A percentile compares a stretch with the other conserved stretches of the same genome.
Conservation (phyloP, 2,113 vertebrate genomes). For the Daboia siamensis region DNA sequence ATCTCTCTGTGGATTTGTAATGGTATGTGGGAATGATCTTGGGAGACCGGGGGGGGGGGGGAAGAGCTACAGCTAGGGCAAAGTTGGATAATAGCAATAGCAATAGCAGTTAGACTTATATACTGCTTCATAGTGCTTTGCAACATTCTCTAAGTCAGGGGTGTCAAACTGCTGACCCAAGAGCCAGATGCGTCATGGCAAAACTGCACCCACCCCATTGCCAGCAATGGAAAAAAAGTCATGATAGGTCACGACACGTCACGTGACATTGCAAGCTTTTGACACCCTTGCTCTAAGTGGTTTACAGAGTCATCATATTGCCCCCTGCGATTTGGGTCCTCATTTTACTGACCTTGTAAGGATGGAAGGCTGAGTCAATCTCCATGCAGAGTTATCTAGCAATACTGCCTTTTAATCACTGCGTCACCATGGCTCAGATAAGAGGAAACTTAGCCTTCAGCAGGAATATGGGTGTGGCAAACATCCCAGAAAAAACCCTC, state of each 20-base stretch:
- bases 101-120: neutral
- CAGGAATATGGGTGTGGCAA: neutral
- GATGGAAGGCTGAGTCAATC: neutral
- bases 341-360: neutral
- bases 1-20: constrained; percentile 31
- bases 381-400: neutral
- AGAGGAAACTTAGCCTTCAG: neutral
- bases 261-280: too few relatives aligned
- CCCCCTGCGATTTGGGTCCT: neutral
- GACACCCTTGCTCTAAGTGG: neutral
- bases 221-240: too few relatives aligned
- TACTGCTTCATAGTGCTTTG: neutral
- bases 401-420: neutral
- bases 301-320: neutral
- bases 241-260: too few relatives aligned
- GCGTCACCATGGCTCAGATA: neutral
- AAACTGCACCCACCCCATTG: too few relatives aligned
- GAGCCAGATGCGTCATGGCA: too few relatives aligned
- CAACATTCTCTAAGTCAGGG: neutral
- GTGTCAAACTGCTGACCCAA: too few relatives aligned
- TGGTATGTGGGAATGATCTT: neutral
- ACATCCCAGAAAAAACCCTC: neutral
- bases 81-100: neutral
- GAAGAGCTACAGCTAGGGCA: neutral
- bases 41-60: neutral